Conservation (phyloP, 2,113 vertebrate species). For the Malurus melanocephalus region DNA sequence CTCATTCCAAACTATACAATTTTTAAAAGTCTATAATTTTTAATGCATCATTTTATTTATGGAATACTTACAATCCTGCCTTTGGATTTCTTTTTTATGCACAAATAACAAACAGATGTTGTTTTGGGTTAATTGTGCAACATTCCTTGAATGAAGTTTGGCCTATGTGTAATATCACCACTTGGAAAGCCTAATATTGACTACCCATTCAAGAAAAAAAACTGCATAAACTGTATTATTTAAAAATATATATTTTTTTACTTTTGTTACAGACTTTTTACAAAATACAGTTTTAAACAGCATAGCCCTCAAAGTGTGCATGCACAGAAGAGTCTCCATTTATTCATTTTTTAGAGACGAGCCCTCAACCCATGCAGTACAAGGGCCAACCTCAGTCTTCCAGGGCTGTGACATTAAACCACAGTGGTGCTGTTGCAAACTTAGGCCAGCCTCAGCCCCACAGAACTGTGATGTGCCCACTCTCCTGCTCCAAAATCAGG, state of each 20-base stretch:
- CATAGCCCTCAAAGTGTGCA: not conserved
- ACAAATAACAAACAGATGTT: not conserved
- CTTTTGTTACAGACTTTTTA: not conserved
- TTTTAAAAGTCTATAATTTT: not conserved
- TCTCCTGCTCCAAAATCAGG: not conserved
- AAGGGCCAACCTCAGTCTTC: not conserved
- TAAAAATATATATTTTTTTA: not conserved
- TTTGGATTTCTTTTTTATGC: not conserved
- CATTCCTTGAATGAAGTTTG: not conserved
- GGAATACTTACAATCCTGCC: not conserved
- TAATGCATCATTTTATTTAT: not conserved
- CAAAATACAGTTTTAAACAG: not conserved
- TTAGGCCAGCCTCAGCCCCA: not conserved
- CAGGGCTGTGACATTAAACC: not conserved
- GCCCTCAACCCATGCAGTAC: accelerated
- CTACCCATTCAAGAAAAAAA: not conserved
- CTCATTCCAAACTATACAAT: not conserved
- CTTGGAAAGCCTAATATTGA: not conserved
- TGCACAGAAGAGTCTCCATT: not conserved
- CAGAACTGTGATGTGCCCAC: accelerated
- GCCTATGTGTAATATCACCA: not conserved
- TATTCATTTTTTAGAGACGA: not conserved
- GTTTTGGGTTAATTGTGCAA: not conserved
- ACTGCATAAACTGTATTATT: not conserved
- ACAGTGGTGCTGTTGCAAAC: not conserved